phyloP scores from a whole-genome alignment of 2,888 invertebrate genomes.

The Andricus quercusramuli region DNA sequence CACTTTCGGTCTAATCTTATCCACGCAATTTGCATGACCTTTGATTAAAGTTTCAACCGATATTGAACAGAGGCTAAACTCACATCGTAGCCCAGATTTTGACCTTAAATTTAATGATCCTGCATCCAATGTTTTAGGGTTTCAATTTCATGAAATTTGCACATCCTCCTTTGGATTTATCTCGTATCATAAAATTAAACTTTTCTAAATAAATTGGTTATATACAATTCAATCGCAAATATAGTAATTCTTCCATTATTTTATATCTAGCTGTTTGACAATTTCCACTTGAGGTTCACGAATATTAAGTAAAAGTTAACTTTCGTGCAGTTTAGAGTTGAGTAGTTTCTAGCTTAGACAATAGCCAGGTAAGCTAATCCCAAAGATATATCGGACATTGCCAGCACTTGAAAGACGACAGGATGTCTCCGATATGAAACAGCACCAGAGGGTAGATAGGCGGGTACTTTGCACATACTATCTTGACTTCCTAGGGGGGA shows the following conservation, averaged over 20 bases:
- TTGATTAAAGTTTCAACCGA: constrained; percentile 1
- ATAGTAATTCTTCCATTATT: no score
- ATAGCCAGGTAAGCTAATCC: constrained; percentile 14
- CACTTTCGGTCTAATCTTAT: constrained; percentile 8
- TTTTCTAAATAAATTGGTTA: no score
- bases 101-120: not conserved
- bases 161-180: no score
- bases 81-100: not conserved
- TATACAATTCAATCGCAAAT: no score
- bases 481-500: constrained; percentile 49
- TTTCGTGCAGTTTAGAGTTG: not conserved
- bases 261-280: no score
- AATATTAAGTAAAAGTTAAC: not conserved
- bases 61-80: not conserved
- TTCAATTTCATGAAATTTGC: not conserved
- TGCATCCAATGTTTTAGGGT: not conserved
- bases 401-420: constrained; percentile 13
- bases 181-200: no score
- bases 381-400: constrained; percentile 4
- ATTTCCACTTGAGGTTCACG: not conserved
- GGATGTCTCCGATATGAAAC: constrained; percentile 41
- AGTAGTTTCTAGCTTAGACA: not conserved
- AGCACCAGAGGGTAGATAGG: constrained; percentile 53
- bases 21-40: not conserved
- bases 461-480: constrained; percentile 55